Base-by-base conservation (phyloP, 1,140 invertebrate species). In the Zaprionus tsacasi region DNA sequence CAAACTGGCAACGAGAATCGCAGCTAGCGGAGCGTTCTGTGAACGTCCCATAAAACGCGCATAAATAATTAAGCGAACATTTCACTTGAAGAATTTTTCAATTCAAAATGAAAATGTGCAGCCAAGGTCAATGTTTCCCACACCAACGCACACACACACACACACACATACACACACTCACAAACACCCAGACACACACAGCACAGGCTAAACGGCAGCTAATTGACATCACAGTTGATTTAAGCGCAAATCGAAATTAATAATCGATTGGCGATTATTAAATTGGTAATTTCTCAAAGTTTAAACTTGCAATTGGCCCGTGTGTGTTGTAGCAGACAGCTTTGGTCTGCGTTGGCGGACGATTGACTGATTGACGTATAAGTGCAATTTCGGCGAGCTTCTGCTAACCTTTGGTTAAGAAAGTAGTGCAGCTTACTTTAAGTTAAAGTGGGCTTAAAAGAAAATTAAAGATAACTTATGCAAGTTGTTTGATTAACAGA, bases 61-160 rank as follows among this genome's bases (percentile, higher is more conserved):
- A 86, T 86, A 82, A 82, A 82, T 82, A 59, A 87, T 82, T 70
- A 64, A 78, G 52, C 43, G 30, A 64, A 79, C 69, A 66, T 60
- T 65, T 76, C 54, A 54, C 55, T 58, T 59, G 30, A 83, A 27
- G 10, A 38, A 43, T 40, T 38, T 33, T 25, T 43, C 12, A 30
- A 79, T 60, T 68, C 43, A 0, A 57, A 55, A 76, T 70, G 63
- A 40, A 81, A 78, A 86, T 82, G 79, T 87, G 82, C 76, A 82
- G 38, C 45, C 71, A 87, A 86, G 82, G 82, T 87, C 82, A 87
- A 63, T 66, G 21, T 48, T 83, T 83, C 61, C 68, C 81, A 85
- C 68, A 56, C 45, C 10, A 36, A 11, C 60, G 10, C n/a, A n/a
- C 38, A 40, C 38, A 7, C 38, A 38, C 36, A n/a, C 38, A 7